Evolutionary conservation across 2,113 vertebrate genomes (phyloP).

Genomic region (Dermatemys mawii): DNA sequence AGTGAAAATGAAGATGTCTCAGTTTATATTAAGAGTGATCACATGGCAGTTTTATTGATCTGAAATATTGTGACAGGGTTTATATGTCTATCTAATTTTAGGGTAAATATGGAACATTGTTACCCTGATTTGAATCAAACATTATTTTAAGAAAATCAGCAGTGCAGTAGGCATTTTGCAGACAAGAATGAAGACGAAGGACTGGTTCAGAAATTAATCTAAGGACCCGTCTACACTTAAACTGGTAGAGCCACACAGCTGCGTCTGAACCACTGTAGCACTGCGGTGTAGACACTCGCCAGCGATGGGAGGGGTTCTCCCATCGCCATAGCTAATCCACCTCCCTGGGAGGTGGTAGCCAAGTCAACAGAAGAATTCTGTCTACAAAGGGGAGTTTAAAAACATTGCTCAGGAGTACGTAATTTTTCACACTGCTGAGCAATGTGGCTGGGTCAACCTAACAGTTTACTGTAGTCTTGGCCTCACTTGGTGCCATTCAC

Average conservation of each 20-base stretch:
- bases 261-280: neutral
- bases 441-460: neutral
- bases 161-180: conserved; percentile 17
- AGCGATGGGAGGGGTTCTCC: neutral
- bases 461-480: neutral
- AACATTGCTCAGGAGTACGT: neutral
- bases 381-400: neutral
- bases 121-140: conserved; percentile 71
- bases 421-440: neutral
- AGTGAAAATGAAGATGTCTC: conserved; percentile 72
- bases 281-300: neutral
- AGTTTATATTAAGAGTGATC: conserved; percentile 71
- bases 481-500: neutral
- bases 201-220: neutral
- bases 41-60: conserved; percentile 72
- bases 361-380: neutral
- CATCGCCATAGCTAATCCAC: neutral
- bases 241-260: neutral
- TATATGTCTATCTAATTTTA: conserved; percentile 69
- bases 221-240: neutral
- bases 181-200: conserved; percentile 3
- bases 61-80: conserved; percentile 69
- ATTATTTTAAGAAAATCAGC: conserved; percentile 61
- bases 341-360: neutral
- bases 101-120: conserved; percentile 69